Evolutionary conservation across 2,888 invertebrate species (phyloP).

Genomic region (Labia minor): DNA sequence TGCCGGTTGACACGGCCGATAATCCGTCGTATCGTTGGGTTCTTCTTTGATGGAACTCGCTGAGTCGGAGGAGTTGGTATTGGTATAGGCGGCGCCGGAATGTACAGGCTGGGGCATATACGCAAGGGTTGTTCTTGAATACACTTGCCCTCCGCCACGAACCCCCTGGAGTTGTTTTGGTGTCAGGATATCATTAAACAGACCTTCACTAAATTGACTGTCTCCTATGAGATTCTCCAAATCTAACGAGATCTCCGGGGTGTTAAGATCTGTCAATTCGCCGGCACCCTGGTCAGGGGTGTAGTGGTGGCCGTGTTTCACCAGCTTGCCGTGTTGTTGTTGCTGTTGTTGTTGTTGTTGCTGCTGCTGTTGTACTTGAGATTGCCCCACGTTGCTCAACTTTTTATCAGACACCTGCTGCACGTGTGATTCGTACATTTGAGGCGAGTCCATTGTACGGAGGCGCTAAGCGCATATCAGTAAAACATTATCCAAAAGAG

Average conservation of each 20-base stretch:
- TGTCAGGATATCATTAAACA: constrained; percentile 73
- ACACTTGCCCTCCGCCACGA: constrained; percentile 29
- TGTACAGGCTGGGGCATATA: constrained; percentile 91
- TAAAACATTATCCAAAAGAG: not conserved
- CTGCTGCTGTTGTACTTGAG: constrained; percentile 34
- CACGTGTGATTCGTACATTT: constrained; percentile 69
- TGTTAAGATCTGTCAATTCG: constrained; percentile 79
- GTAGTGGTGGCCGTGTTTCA: constrained; percentile 52
- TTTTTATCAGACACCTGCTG: constrained; percentile 38
- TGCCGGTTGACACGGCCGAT: constrained; percentile 26
- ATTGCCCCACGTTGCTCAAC: constrained; percentile 48
- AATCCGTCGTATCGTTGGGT: constrained; percentile 60
- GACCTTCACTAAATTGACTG: constrained; percentile 72
- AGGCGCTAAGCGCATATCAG: constrained; percentile 23
- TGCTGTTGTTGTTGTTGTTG: constrained; percentile 24
- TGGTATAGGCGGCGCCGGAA: constrained; percentile 50
- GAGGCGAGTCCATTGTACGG: constrained; percentile 65
- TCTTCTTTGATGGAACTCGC: constrained; percentile 73
- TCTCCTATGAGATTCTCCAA: constrained; percentile 87
- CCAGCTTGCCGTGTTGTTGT: constrained; percentile 38
- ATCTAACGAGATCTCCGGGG: constrained; percentile 85
- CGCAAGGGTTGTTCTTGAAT: constrained; percentile 63
- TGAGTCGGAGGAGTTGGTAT: constrained; percentile 39
- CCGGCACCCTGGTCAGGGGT: constrained; percentile 53
- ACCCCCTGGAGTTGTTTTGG: constrained; percentile 26